Evolutionary conservation across 2,888 invertebrate species (phyloP).

Genomic region (Catocala nupta): DNA sequence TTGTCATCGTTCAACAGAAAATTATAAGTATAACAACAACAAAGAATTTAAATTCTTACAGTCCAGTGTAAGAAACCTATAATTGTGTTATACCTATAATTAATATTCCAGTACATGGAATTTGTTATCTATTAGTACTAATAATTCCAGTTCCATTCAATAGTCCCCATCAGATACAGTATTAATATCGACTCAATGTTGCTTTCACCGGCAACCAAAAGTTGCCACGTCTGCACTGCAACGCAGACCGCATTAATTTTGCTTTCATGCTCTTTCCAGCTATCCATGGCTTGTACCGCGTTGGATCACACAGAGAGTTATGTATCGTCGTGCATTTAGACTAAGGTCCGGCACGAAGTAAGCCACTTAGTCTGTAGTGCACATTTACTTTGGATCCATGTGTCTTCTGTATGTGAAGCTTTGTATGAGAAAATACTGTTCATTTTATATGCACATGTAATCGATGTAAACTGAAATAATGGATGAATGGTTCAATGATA

Average conservation of each 20-base stretch:
- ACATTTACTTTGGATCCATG: conserved; percentile 5
- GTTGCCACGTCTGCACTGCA: conserved; percentile 10
- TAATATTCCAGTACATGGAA: no score
- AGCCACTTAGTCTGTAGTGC: conserved; percentile 19
- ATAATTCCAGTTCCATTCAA: no score
- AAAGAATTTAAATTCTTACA: no score
- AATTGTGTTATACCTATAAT: no score
- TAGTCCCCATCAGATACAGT: background rate
- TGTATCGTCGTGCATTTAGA: conserved; percentile 17
- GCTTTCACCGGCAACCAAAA: conserved; percentile 3
- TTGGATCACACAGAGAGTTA: conserved; percentile 11
- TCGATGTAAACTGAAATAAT: no score
- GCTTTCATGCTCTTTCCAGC: conserved; percentile 27
- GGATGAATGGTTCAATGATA: no score
- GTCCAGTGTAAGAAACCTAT: no score
- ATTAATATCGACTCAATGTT: background rate
- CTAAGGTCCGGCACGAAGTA: conserved; percentile 26
- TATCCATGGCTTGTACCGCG: conserved; percentile 13
- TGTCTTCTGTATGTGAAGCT: background rate
- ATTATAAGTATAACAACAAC: no score
- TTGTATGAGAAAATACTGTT: no score
- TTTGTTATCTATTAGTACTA: no score
- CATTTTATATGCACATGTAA: no score
- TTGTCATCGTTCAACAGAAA: no score
- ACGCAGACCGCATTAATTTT: conserved; percentile 29